These are phyloP conservation scores for Neodontobutis hainanensis DNA, from an alignment of 2,113 vertebrate genomes.

Conservation along the genomic window DNA sequence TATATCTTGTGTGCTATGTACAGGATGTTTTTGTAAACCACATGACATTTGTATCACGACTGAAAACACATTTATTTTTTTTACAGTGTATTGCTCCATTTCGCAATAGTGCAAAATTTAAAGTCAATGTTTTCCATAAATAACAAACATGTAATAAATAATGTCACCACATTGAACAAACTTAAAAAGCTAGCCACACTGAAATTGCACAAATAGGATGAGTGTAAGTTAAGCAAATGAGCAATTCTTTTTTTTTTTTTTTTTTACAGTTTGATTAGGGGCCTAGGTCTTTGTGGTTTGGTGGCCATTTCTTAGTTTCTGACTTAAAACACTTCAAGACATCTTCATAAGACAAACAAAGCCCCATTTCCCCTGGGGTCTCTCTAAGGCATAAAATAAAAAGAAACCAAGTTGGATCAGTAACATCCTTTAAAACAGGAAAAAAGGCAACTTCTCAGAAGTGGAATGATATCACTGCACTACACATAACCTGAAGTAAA, in stretches of 20 bases:
- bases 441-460: constrained; percentile 81
- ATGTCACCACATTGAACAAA: constrained; percentile 65
- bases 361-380: constrained; percentile 34
- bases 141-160: constrained; percentile 81
- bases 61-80: constrained; percentile 83
- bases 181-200: constrained; percentile 59
- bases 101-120: constrained; percentile 86
- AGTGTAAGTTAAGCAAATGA: constrained; percentile 43
- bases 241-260: background rate
- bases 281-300: constrained; percentile 48
- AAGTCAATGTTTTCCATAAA: constrained; percentile 75
- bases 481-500: constrained; percentile 60
- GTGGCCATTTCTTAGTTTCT: constrained; percentile 31
- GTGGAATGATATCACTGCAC: constrained; percentile 68
- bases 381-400: constrained; percentile 19
- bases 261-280: constrained; percentile 62
- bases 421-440: constrained; percentile 78
- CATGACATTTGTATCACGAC: constrained; percentile 34
- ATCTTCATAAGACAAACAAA: constrained; percentile 39
- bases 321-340: constrained; percentile 15
- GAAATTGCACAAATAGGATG: constrained; percentile 71
- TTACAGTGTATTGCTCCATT: constrained; percentile 86
- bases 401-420: constrained; percentile 49
- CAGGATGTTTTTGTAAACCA: background rate
- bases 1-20: background rate